These are phyloP conservation scores for Melangyna quadrimaculata DNA, from an alignment of 2,888 invertebrate species.

Conservation along the genomic window DNA sequence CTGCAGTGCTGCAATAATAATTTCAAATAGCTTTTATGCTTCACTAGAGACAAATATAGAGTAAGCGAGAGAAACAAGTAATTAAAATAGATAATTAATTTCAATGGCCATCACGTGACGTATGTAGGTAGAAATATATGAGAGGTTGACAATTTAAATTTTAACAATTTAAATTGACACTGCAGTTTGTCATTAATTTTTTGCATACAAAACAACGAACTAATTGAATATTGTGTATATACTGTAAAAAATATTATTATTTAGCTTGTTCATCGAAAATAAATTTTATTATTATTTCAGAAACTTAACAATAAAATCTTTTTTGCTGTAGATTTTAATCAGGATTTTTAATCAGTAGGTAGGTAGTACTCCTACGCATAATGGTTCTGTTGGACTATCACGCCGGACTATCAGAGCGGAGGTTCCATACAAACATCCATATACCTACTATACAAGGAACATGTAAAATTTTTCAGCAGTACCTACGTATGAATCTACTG, in stretches of 20 bases:
- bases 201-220: not conserved
- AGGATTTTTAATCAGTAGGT: not conserved
- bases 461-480: no score
- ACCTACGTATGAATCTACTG: no score
- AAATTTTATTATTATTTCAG: not conserved
- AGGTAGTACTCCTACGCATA: not conserved
- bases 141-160: no score
- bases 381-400: no score
- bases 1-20: constrained; percentile 18
- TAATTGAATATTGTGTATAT: not conserved
- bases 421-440: no score
- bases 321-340: not conserved
- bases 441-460: no score
- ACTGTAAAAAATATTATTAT: not conserved
- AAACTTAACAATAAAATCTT: not conserved
- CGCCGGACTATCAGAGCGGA: no score
- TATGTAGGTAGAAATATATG: no score
- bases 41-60: not conserved
- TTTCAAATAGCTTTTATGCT: constrained; percentile 21
- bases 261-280: not conserved
- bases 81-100: constrained; percentile 47
- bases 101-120: not conserved
- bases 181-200: not conserved
- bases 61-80: not conserved
- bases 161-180: not conserved